A percentile compares a stretch with the other conserved stretches of the same genome.
Conservation (phyloP, 2,888 invertebrate genomes). For the Hartigia nigra region DNA sequence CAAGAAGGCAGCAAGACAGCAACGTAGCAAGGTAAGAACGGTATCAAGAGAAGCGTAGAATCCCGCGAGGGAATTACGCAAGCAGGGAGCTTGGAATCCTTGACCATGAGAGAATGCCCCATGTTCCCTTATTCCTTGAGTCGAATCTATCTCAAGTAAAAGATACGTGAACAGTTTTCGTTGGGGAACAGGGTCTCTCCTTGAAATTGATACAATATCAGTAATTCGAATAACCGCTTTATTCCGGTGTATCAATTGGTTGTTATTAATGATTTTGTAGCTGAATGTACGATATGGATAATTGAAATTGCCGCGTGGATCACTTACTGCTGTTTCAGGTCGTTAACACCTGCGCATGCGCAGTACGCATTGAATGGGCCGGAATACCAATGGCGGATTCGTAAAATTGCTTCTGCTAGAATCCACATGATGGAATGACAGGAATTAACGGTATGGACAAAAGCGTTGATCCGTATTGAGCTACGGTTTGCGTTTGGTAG, state of each 20-base stretch:
- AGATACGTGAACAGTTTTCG: not conserved
- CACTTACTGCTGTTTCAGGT: not conserved
- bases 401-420: not conserved
- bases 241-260: not conserved
- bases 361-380: not conserved
- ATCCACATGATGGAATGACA: not conserved
- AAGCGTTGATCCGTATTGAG: not conserved
- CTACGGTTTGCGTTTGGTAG: not conserved
- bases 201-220: not conserved
- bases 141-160: not conserved
- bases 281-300: not conserved
- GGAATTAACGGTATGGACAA: not conserved
- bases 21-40: not conserved
- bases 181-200: not conserved
- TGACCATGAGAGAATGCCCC: not conserved
- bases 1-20: not conserved
- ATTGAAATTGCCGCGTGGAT: constrained; percentile 3
- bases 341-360: not conserved
- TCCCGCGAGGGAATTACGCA: not conserved
- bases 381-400: not conserved
- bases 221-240: not conserved
- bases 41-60: not conserved
- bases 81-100: not conserved
- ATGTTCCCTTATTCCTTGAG: not conserved
- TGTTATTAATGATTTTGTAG: not conserved